A percentile compares a stretch with the other conserved stretches of the same genome.
Conservation (phyloP, 1,140 invertebrate genomes). For the Zophobas atratus region DNA sequence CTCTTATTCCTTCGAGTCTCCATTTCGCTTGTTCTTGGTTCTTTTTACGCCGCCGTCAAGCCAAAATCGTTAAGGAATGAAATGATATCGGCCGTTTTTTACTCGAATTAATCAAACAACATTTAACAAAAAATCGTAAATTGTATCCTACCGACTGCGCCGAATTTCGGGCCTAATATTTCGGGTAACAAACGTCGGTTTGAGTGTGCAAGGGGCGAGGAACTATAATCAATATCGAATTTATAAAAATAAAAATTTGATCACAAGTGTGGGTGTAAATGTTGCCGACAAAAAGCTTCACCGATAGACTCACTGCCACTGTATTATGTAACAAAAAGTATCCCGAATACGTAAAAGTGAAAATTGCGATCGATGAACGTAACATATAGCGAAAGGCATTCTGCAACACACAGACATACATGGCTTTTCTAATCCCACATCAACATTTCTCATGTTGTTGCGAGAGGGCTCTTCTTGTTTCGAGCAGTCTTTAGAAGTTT, state of each 20-base stretch:
- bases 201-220: background rate
- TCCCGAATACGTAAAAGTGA: slow-evolving; percentile 35
- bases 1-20: slow-evolving; percentile 44
- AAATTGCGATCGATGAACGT: slow-evolving; percentile 31
- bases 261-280: background rate
- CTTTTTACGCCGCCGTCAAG: slow-evolving; percentile 33
- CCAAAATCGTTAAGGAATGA: slow-evolving; percentile 30
- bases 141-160: background rate
- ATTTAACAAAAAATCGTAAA: background rate
- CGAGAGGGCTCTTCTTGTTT: slow-evolving; percentile 46
- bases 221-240: slow-evolving; percentile 13
- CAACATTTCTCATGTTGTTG: slow-evolving; percentile 47
- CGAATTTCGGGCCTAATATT: background rate
- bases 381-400: slow-evolving; percentile 44
- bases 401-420: slow-evolving; percentile 38
- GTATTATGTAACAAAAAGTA: slow-evolving; percentile 1
- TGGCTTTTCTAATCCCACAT: slow-evolving; percentile 44
- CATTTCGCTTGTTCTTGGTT: slow-evolving; percentile 34
- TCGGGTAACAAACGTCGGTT: background rate
- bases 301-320: slow-evolving; percentile 1
- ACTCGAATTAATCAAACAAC: slow-evolving; percentile 35
- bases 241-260: slow-evolving; percentile 3
- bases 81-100: slow-evolving; percentile 42
- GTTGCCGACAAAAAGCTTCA: background rate
- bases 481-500: slow-evolving; percentile 48